These are phyloP conservation scores for Erannis defoliaria DNA, from an alignment of 2,888 invertebrate species.

Conservation along the genomic window DNA sequence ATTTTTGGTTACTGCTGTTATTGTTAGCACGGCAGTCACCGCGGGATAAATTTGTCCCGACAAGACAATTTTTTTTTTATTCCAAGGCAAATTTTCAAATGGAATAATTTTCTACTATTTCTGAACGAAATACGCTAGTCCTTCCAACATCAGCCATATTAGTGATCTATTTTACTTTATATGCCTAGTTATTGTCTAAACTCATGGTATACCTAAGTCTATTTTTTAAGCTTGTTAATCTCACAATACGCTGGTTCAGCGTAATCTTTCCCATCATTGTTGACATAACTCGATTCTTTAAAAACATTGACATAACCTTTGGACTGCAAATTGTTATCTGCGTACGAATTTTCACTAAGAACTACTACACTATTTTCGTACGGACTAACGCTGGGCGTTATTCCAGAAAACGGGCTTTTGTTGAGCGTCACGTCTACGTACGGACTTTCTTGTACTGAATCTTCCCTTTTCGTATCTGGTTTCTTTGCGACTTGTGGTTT, in stretches of 20 bases:
- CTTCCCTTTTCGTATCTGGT: background rate
- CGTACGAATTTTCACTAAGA: background rate
- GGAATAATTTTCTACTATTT: too few species aligned
- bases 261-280: background rate
- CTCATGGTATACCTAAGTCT: too few species aligned
- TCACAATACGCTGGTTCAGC: slow-evolving; percentile 14
- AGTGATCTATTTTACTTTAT: too few species aligned
- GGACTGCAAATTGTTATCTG: background rate
- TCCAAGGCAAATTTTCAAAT: too few species aligned
- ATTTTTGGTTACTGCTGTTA: too few species aligned
- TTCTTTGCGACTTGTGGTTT: background rate
- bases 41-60: too few species aligned
- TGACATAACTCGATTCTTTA: slow-evolving; percentile 5
- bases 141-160: too few species aligned
- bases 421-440: background rate
- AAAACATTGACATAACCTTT: slow-evolving; percentile 4
- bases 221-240: background rate
- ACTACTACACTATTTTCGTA: too few species aligned
- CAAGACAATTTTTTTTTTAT: too few species aligned
- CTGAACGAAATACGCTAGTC: too few species aligned
- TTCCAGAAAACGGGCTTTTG: background rate
- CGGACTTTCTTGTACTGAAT: background rate
- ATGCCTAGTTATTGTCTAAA: background rate
- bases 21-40: too few species aligned
- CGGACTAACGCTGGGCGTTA: background rate